Percentiles rank a stretch among this genome's conserved stretches.
Conservation (phyloP, 2,888 invertebrate species). For the Drosophila kanekoi region DNA sequence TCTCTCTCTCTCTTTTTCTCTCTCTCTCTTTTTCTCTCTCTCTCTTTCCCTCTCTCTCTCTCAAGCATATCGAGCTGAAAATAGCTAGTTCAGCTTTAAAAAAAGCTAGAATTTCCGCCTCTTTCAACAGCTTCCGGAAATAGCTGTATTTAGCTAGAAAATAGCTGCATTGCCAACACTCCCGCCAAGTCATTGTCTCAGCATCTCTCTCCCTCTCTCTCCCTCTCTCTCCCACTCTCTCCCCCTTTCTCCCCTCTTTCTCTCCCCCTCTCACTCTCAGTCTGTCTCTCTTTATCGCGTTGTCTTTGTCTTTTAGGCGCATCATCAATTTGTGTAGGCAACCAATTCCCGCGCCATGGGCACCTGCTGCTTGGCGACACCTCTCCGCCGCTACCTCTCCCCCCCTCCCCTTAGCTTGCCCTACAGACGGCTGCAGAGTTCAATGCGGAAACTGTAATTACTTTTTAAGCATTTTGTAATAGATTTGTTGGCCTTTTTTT, state of each 20-base stretch:
- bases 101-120: no score
- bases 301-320: constrained; percentile 7
- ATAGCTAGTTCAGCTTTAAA: no score
- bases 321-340: constrained; percentile 43
- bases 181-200: no score
- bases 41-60: neutral
- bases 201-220: neutral
- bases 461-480: constrained; percentile 70
- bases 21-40: neutral
- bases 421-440: constrained; percentile 11
- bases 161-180: no score
- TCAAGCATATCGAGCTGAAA: no score
- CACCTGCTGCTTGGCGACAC: constrained; percentile 50
- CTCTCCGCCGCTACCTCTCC: neutral
- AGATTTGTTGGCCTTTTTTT: constrained; percentile 53
- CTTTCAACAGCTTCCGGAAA: no score
- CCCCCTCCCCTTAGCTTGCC: neutral
- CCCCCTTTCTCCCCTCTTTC: no score
- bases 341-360: constrained; percentile 2
- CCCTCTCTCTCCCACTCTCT: neutral
- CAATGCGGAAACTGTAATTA: constrained; percentile 77
- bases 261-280: no score
- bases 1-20: neutral
- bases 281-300: neutral
- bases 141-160: no score